Evolutionary conservation across 2,797 vertebrate species (phyloP).

Genomic region (Schizothorax lantsangensis): DNA sequence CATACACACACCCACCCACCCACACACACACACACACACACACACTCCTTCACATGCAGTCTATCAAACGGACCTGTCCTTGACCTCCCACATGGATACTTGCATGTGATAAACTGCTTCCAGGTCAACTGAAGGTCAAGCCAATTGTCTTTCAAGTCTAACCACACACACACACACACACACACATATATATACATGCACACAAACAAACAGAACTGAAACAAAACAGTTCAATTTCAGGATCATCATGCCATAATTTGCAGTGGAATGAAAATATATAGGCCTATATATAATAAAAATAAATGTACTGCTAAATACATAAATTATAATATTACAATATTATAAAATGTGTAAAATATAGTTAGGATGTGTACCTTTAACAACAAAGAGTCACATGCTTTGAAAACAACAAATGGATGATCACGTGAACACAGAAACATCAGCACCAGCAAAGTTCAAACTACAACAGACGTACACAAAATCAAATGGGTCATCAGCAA

Average conservation of each 20-base stretch:
- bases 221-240: slow-evolving; percentile 35
- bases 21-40: slow-evolving; percentile 47
- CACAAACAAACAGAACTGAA: slow-evolving; percentile 15
- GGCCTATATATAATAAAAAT: background rate
- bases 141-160: slow-evolving; percentile 39
- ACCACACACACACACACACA: slow-evolving; percentile 14
- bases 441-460: slow-evolving; percentile 32
- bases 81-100: slow-evolving; percentile 57
- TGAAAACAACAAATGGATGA: background rate
- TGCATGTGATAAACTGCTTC: slow-evolving; percentile 58
- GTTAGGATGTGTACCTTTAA: background rate
- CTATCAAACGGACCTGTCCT: slow-evolving; percentile 26
- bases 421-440: slow-evolving; percentile 26
- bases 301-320: background rate
- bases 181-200: slow-evolving; percentile 29
- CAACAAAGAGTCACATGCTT: background rate
- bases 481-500: slow-evolving; percentile 53
- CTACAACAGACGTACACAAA: slow-evolving; percentile 24
- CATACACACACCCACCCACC: slow-evolving; percentile 35
- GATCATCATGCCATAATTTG: background rate
- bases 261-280: background rate
- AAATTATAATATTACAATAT: background rate
- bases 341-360: background rate
- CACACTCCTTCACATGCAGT: slow-evolving; percentile 10
- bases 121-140: slow-evolving; percentile 54